Base-by-base conservation (phyloP, 2,113 vertebrate genomes). In the Nesoenas mayeri region DNA sequence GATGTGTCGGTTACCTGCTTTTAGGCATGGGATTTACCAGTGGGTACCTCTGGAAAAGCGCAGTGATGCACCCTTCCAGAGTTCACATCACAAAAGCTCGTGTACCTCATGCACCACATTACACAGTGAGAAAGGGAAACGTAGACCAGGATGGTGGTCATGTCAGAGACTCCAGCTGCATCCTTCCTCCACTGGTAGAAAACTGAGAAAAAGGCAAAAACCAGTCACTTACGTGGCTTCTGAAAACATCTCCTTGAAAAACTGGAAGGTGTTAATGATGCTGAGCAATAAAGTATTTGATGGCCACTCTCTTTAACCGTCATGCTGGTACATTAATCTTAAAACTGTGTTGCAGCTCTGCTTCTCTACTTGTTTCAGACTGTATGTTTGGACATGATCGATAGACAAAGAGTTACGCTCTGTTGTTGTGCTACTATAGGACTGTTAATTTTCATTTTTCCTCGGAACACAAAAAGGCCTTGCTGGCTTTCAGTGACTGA, bases 341-440 rank as follows among this genome's bases (percentile, higher is more conserved):
- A 31, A 11, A 9, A 11, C 58, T 38, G 13, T 38, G 29, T 10
- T 61, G 34, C 20, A 48, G 29, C 53, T 79, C 44, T 84, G 29
- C 14, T 62, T 42, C 58, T 74, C 75, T 79, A 25, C 25, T 64
- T 51, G 15, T 65, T 78, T 48, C 73, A 74, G 31, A 7, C 7
- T 10, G 8, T 47, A 7, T 0, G 1, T 61, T 51, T 65, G 62
- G 66, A 28, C 15, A 42, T 0, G 0, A 20, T 61, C 1, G 2
- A 20, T 54, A 28, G 15, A 21, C 38, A 50, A 57, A 31, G 12
- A 50, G 12, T 38, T 53, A 12, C 4, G 13, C 61, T 72, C 9
- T 9, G 32, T 17, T 84, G 26, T 25, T 77, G 20, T 69, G 42
- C 44, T 79, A 4, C 54, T 50, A 2, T 36, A 65, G 40, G 16